Evolutionary conservation across 2,113 vertebrate genomes (phyloP).

Genomic region (Eurypyga helias): DNA sequence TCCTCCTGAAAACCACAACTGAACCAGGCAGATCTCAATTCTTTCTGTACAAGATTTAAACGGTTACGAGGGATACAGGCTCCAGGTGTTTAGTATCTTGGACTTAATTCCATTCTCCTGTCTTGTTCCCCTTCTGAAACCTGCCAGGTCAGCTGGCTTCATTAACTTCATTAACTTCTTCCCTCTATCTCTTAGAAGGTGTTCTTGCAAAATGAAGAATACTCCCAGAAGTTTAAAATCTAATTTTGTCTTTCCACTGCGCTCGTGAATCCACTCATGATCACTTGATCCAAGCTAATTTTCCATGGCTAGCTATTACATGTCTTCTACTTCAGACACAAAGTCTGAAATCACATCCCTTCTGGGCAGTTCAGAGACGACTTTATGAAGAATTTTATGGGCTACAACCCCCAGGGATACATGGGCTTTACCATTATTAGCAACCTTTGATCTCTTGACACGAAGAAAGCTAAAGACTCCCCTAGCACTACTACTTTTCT

Average conservation of each 20-base stretch:
- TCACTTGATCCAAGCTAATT: slow-evolving; percentile 53
- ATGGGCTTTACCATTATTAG: slow-evolving; percentile 7
- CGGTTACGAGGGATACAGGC: neutral
- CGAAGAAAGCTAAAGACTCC: neutral
- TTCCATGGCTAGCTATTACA: slow-evolving; percentile 52
- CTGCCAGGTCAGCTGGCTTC: neutral
- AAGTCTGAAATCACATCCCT: slow-evolving; percentile 41
- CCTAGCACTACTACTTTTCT: neutral
- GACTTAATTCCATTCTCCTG: neutral
- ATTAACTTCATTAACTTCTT: neutral
- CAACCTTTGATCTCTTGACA: slow-evolving; percentile 43
- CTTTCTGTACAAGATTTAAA: neutral
- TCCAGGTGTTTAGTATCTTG: neutral
- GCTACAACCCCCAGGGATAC: neutral
- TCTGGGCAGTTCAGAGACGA: neutral
- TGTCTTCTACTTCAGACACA: slow-evolving; percentile 18
- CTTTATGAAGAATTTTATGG: slow-evolving; percentile 30
- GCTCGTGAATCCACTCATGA: neutral
- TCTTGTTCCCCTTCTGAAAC: neutral
- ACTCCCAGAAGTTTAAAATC: neutral
- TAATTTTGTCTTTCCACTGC: neutral
- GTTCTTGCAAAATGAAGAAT: neutral
- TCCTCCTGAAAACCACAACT: neutral
- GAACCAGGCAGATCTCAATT: neutral
- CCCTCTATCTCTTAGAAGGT: neutral